Evolutionary conservation across 2,888 invertebrate genomes (phyloP).

Genomic region (Mimachlamys varia): DNA sequence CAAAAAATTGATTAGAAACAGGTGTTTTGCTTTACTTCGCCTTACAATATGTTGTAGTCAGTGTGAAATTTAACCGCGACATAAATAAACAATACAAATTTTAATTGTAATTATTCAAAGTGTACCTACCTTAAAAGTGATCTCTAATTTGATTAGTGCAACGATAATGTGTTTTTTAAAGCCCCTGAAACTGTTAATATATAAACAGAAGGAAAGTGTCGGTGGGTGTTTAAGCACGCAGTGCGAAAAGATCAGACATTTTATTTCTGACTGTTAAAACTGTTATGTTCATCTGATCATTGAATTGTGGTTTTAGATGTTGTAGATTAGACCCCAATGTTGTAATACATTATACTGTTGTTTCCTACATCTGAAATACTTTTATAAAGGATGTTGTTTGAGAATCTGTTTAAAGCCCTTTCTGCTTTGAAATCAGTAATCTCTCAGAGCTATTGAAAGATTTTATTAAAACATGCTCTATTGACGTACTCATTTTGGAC

Average conservation of each 20-base stretch:
- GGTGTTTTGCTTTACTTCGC: too few relatives aligned
- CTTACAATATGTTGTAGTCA: too few relatives aligned
- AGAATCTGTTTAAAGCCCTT: not conserved
- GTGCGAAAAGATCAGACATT: constrained; percentile 29
- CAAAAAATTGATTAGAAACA: too few relatives aligned
- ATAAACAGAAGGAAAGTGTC: not conserved
- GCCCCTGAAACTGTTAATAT: not conserved
- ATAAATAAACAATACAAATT: too few relatives aligned
- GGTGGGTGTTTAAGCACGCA: not conserved
- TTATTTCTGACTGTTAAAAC: not conserved
- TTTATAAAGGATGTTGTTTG: not conserved
- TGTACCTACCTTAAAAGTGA: too few relatives aligned
- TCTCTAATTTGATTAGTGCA: too few relatives aligned
- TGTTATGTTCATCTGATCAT: not conserved
- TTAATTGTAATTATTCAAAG: too few relatives aligned
- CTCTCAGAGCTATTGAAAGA: not conserved
- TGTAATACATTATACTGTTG: not conserved
- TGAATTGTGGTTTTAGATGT: not conserved
- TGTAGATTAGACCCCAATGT: not conserved
- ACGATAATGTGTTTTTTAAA: too few relatives aligned
- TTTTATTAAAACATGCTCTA: not conserved
- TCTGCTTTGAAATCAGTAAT: not conserved
- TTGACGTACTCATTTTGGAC: not conserved
- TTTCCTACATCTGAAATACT: too few relatives aligned
- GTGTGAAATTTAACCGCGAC: too few relatives aligned